Evolutionary conservation across 2,113 vertebrate genomes (phyloP).

Genomic region (Aptenodytes patagonicus): DNA sequence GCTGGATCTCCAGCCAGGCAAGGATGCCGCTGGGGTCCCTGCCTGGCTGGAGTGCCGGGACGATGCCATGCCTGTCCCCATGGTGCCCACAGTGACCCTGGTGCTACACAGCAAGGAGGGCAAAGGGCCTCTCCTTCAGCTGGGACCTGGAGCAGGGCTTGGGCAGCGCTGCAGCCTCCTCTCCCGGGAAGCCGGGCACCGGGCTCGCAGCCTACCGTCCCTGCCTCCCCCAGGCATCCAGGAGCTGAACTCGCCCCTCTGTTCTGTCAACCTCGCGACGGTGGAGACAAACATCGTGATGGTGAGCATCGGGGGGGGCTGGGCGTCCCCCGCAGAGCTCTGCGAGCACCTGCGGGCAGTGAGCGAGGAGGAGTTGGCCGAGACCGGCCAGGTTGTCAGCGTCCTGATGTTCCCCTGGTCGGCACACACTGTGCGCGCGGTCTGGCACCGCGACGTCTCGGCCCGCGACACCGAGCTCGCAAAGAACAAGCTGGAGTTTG

Average conservation of each 20-base stretch:
- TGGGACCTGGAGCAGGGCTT: background rate
- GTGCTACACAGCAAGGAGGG: background rate
- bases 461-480: slow-evolving; percentile 74
- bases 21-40: background rate
- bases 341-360: slow-evolving; percentile 71
- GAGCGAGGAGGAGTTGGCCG: slow-evolving; percentile 64
- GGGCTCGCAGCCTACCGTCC: background rate
- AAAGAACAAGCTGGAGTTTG: slow-evolving; percentile 77
- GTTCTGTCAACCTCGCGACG: slow-evolving; percentile 38
- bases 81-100: background rate
- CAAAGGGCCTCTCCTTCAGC: background rate
- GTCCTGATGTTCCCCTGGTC: slow-evolving; percentile 78
- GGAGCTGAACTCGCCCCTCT: slow-evolving; percentile 67
- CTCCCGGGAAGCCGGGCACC: background rate
- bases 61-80: rapidly evolving
- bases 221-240: slow-evolving; percentile 10
- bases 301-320: slow-evolving; percentile 28
- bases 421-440: slow-evolving; percentile 17
- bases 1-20: background rate
- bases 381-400: slow-evolving; percentile 53
- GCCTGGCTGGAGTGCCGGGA: background rate
- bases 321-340: slow-evolving; percentile 66
- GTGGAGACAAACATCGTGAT: slow-evolving; percentile 86
- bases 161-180: background rate
- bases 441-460: slow-evolving; percentile 81